Conservation (phyloP, 37 sponge, comb jelly and placozoan genomes). For the Aphrocallistes beatrix region DNA sequence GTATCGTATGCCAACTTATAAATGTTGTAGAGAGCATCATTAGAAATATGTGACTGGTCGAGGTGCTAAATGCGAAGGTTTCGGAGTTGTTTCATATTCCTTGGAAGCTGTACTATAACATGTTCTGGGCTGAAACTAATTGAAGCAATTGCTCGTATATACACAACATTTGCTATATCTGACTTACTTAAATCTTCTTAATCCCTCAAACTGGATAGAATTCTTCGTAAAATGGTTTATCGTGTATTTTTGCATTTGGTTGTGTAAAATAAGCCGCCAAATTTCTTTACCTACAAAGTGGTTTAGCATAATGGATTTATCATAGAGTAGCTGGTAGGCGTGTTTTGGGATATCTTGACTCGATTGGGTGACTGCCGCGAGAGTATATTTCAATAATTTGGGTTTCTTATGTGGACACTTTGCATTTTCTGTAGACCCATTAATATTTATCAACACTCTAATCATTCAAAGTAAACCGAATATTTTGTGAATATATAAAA, state of each 20-base stretch:
- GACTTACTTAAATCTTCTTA: no score
- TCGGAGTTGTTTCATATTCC: conserved; percentile 23
- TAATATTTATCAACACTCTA: no score
- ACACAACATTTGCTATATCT: not conserved
- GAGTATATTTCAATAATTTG: no score
- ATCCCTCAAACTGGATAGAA: no score
- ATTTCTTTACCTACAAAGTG: not conserved
- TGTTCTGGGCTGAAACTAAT: not conserved
- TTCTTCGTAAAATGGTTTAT: not conserved
- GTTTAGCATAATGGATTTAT: no score
- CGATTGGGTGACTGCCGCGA: no score
- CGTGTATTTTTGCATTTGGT: not conserved
- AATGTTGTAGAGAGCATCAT: conserved; percentile 33
- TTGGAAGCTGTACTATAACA: not conserved
- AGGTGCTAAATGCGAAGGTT: not conserved
- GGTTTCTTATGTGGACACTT: no score
- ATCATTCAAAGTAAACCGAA: no score
- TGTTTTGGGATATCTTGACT: no score
- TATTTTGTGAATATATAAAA: no score
- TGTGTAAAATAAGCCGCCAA: not conserved
- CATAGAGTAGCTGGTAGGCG: no score
- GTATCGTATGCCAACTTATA: conserved; percentile 30
- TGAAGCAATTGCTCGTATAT: not conserved
- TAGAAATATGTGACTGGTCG: conserved; percentile 2
- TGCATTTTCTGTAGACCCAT: no score